Conservation (phyloP, 2,113 vertebrate genomes). For the Notiomystis cincta region DNA sequence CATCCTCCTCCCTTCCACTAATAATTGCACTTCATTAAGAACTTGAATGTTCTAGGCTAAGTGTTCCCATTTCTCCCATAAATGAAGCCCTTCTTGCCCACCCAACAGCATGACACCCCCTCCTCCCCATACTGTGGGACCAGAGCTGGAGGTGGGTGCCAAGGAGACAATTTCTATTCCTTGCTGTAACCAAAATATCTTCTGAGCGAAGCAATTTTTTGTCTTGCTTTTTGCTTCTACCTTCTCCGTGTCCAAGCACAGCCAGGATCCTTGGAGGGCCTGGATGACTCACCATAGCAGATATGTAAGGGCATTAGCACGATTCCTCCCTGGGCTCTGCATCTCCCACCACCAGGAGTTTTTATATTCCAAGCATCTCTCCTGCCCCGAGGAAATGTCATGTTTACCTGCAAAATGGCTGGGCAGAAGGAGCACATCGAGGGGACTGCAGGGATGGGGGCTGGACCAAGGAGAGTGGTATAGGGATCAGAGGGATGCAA, state of each 20-base stretch:
- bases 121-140: neutral
- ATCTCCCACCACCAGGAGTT: neutral
- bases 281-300: conserved; percentile 18
- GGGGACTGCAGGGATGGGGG: neutral
- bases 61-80: neutral
- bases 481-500: fast-evolving
- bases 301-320: neutral
- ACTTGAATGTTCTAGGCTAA: neutral
- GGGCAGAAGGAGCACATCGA: neutral
- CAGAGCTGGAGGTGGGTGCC: neutral
- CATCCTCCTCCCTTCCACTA: neutral
- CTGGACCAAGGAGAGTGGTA: neutral
- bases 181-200: neutral
- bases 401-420: fast-evolving
- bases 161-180: neutral
- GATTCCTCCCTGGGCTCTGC: neutral
- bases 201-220: neutral
- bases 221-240: neutral
- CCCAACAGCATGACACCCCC: neutral
- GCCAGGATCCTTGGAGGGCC: neutral
- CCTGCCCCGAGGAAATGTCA: neutral
- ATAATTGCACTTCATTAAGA: neutral
- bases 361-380: neutral
- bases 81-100: neutral
- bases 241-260: neutral